Base-by-base conservation (phyloP, 2,888 invertebrate species). In the Tineola bisselliella region DNA sequence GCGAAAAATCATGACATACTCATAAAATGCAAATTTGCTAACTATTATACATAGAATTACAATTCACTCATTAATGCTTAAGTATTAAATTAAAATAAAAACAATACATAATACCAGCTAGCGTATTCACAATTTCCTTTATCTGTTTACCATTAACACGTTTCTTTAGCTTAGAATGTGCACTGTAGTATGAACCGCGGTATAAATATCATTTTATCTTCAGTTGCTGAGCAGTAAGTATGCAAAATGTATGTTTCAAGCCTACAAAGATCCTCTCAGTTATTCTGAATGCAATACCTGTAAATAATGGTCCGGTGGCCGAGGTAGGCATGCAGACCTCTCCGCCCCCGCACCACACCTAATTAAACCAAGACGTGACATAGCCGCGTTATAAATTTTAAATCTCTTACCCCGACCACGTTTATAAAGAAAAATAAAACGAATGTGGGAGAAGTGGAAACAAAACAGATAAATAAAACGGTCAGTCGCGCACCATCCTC, bases 291-390 rank as follows among this genome's bases (percentile, higher is more conserved):
- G 67, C 71, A 66, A 69, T 70, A 68, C 60, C 61, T 56, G 67
- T 66, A 70, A 69, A 66, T 65, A 74, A 68, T 70, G 67, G 68
- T 70, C 69, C 67, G 76, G 66, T 17, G 68, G 63, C 69, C 69
- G 73, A 72, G 48, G 66, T 65, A 69, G 72, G 74, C 75, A 76
- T 72, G 71, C 74, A 69, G 66, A 10, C 67, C 61, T 58, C 62
- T 56, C 57, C 43, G 31, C 38, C 59, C 33, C 52, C 67, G 70
- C 76, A 65, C 68, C 72, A 74, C 80, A 74, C 80, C 81, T 82
- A 81, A 83, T 82, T 83, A 83, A 81, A 79, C 76, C 69, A 70
- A 68, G 76, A 79, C 80, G 80, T 81, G 81, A 82, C 79, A 78
- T 74, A 70, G 75, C 74, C 72, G 69, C 76, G 73, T 78, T 80